Percentiles rank a stretch among this genome's conserved stretches.
Evolutionary conservation across 2,797 vertebrate genomes (phyloP).

Genomic region (Denticeps clupeoides): DNA sequence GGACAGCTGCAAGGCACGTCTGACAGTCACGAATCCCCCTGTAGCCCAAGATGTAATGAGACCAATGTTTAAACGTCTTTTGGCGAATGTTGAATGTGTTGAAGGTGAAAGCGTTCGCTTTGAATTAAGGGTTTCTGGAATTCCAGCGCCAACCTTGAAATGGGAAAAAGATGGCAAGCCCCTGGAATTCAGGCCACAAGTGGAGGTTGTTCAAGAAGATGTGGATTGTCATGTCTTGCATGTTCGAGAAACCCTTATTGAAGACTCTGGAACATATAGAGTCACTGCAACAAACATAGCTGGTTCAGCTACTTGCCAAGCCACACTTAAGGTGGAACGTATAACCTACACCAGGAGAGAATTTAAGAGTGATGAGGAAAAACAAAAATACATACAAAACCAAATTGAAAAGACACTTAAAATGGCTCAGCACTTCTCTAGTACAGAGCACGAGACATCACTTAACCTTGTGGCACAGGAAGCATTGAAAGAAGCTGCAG

Average conservation of each 20-base stretch:
- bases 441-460: conserved; percentile 66
- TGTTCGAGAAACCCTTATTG: conserved; percentile 88
- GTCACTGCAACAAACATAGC: conserved; percentile 89
- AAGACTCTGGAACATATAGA: conserved; percentile 88
- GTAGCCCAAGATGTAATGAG: conserved; percentile 79
- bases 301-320: conserved; percentile 85
- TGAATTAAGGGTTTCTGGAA: conserved; percentile 87
- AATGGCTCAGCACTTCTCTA: conserved; percentile 84
- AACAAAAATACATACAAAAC: conserved; percentile 69
- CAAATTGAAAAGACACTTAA: conserved; percentile 94
- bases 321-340: conserved; percentile 84
- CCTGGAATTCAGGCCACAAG: conserved; percentile 75
- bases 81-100: conserved; percentile 85
- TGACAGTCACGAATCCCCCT: conserved; percentile 81
- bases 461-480: conserved; percentile 87
- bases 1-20: conserved; percentile 86
- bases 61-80: conserved; percentile 94
- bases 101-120: conserved; percentile 86
- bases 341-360: conserved; percentile 83
- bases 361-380: conserved; percentile 83
- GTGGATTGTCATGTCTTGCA: conserved; percentile 81
- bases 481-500: conserved; percentile 86
- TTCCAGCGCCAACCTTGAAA: conserved; percentile 68
- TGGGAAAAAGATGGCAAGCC: conserved; percentile 91
- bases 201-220: conserved; percentile 82